Evolutionary conservation across 2,113 vertebrate genomes (phyloP).

Genomic region (Collichthys lucidus): DNA sequence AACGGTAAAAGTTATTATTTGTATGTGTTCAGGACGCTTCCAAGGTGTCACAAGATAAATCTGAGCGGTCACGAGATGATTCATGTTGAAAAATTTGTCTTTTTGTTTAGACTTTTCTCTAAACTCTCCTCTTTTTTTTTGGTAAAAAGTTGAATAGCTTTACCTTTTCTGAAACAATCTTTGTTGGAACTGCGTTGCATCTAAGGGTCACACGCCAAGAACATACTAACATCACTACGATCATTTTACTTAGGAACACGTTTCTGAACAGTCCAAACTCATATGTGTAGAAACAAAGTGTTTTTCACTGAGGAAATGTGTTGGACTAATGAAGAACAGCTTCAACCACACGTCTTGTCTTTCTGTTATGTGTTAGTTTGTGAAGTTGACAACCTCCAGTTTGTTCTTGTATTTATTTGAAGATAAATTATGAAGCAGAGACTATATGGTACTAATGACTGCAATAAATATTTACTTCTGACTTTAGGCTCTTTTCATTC

Average conservation of each 20-base stretch:
- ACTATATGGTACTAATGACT: conserved; percentile 26
- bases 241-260: not conserved
- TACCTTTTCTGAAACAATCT: no score
- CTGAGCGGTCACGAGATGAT: not conserved
- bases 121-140: not conserved
- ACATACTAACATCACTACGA: not conserved
- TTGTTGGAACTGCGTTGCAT: no score
- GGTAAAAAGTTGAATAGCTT: not conserved
- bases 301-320: not conserved
- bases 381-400: not conserved
- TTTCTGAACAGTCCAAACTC: not conserved
- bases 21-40: no score
- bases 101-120: not conserved
- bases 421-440: not conserved
- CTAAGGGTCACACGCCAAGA: not conserved
- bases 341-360: not conserved
- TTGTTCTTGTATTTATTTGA: conserved; percentile 30
- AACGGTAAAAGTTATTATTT: not conserved
- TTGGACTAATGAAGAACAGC: not conserved
- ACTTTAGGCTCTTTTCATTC: not conserved
- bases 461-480: conserved; percentile 31
- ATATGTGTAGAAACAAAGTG: not conserved
- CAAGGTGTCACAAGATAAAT: not conserved
- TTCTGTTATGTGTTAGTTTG: not conserved
- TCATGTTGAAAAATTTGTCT: not conserved